A percentile compares a stretch with the other conserved stretches of the same genome.
These are phyloP conservation scores for Salmo trutta DNA, from an alignment of 2,797 vertebrate species.

Conservation along the genomic window DNA sequence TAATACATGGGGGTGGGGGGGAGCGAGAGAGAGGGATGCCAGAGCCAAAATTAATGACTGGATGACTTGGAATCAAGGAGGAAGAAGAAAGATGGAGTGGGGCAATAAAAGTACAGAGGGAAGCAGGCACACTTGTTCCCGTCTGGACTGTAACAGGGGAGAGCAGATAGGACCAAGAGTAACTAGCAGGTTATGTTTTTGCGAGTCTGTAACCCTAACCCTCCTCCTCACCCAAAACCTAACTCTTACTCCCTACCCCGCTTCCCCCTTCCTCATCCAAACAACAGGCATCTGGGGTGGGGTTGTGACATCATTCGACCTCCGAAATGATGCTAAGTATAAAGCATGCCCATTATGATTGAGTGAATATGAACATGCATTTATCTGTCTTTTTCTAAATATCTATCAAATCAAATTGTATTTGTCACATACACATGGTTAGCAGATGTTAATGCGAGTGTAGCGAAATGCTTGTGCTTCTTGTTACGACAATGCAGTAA, in stretches of 20 bases:
- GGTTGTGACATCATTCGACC: no score
- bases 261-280: neutral
- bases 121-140: neutral
- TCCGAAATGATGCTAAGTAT: no score
- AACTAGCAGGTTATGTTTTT: neutral
- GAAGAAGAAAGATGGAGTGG: neutral
- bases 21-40: neutral
- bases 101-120: neutral
- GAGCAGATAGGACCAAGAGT: constrained; percentile 7
- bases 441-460: no score
- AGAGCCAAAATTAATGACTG: neutral
- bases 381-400: no score
- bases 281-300: no score
- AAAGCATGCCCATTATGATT: no score
- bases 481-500: no score
- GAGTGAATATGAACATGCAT: no score
- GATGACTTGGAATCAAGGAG: neutral
- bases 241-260: neutral
- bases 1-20: neutral
- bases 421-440: no score
- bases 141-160: constrained; percentile 30
- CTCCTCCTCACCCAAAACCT: neutral
- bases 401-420: no score
- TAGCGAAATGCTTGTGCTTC: no score
- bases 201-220: constrained; percentile 4